These are phyloP conservation scores for Catalaphyllia jardinei DNA, from an alignment of 64 coral and sea anemone species.

Conservation along the genomic window DNA sequence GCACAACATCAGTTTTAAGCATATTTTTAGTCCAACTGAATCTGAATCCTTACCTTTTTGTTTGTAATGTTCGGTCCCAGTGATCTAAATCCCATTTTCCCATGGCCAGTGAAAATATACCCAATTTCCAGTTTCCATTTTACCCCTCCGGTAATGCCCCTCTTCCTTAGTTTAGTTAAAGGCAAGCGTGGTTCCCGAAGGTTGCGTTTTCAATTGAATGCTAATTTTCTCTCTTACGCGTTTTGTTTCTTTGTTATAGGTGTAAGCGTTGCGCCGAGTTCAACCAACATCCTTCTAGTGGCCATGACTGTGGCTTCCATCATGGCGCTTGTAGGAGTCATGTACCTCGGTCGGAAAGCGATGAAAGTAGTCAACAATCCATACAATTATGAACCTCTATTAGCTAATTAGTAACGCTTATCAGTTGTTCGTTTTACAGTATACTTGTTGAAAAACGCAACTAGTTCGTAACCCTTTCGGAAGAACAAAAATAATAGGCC, in stretches of 20 bases:
- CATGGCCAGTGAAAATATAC: no score
- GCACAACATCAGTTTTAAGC: no score
- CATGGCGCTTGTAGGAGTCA: constrained; percentile 70
- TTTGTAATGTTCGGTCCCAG: no score
- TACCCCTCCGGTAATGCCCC: no score
- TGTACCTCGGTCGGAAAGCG: constrained; percentile 60
- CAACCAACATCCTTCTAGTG: constrained; percentile 48
- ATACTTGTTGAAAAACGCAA: neutral
- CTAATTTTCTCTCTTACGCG: neutral
- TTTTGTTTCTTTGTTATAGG: constrained; percentile 16
- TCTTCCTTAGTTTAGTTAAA: no score
- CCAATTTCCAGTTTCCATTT: no score
- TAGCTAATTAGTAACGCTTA: neutral
- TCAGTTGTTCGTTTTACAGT: neutral
- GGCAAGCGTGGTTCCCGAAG: no score
- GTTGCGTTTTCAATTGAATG: neutral
- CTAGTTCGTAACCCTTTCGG: neutral
- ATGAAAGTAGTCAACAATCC: constrained; percentile 17
- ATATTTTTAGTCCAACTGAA: no score
- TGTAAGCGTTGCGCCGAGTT: neutral
- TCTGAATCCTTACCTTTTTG: no score
- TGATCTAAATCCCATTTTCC: no score
- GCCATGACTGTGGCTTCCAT: constrained; percentile 76
- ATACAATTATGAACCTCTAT: constrained; percentile 28
- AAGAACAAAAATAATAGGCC: no score